Evolutionary conservation across 2,113 vertebrate genomes (phyloP).

Genomic region (Bujurquina vittata): DNA sequence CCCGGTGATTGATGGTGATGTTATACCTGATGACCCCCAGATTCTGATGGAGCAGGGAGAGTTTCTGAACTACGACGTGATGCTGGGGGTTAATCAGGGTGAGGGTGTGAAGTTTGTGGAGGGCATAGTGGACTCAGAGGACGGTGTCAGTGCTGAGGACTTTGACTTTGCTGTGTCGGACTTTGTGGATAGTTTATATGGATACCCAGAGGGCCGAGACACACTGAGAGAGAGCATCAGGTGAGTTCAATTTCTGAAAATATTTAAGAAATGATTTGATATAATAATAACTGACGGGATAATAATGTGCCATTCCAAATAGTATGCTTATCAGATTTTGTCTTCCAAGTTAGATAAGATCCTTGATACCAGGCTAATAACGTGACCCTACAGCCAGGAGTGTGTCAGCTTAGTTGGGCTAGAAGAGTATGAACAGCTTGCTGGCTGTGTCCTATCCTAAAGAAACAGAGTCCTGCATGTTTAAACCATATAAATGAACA

Average conservation of each 20-base stretch:
- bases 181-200: slow-evolving; percentile 96
- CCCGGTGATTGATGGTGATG: slow-evolving; percentile 97
- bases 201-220: slow-evolving; percentile 92
- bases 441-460: background rate
- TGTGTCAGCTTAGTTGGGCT: background rate
- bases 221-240: slow-evolving; percentile 92
- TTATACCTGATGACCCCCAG: slow-evolving; percentile 98
- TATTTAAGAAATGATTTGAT: background rate
- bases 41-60: slow-evolving; percentile 99
- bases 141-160: slow-evolving; percentile 90
- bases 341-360: background rate
- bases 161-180: slow-evolving; percentile 95
- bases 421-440: background rate
- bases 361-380: background rate
- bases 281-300: background rate
- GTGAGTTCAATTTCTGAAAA: slow-evolving; percentile 39
- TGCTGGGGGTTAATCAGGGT: slow-evolving; percentile 97
- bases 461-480: background rate
- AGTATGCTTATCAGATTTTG: background rate
- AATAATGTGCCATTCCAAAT: background rate
- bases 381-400: background rate
- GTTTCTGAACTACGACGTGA: slow-evolving; percentile 98
- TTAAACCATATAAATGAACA: background rate
- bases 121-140: slow-evolving; percentile 92
- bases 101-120: slow-evolving; percentile 96